Evolutionary conservation across 2,888 invertebrate species (phyloP).

Genomic region (Nephrotoma appendiculata): DNA sequence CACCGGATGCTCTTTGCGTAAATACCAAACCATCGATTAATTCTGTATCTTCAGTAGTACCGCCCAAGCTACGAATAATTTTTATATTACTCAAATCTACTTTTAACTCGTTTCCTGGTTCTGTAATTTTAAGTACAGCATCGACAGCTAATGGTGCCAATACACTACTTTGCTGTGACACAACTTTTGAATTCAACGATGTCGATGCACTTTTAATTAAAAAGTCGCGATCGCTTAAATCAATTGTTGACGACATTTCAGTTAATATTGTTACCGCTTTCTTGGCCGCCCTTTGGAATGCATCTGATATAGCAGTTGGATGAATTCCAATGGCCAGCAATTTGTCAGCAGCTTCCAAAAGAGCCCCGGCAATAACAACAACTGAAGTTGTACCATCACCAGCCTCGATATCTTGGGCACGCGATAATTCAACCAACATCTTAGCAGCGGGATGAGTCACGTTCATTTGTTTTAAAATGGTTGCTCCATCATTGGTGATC

Average conservation of each 20-base stretch:
- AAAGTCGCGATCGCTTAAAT: slow-evolving; percentile 72
- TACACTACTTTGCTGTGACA: slow-evolving; percentile 91
- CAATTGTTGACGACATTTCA: slow-evolving; percentile 73
- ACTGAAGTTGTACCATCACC: slow-evolving; percentile 99
- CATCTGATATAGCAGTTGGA: slow-evolving; percentile 93
- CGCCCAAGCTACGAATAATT: slow-evolving; percentile 92
- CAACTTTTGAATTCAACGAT: slow-evolving; percentile 95
- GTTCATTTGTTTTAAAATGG: slow-evolving; percentile 97
- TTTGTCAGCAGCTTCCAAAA: slow-evolving; percentile 88
- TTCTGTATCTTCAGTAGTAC: slow-evolving; percentile 95
- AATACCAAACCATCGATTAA: slow-evolving; percentile 92
- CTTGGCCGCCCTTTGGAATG: slow-evolving; percentile 61
- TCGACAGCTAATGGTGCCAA: slow-evolving; percentile 95
- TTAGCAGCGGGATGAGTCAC: slow-evolving; percentile 97
- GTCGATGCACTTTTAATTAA: slow-evolving; percentile 93
- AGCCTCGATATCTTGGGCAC: slow-evolving; percentile 97
- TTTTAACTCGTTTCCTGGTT: slow-evolving; percentile 47
- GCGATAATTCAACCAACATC: slow-evolving; percentile 97
- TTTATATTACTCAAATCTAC: slow-evolving; percentile 93
- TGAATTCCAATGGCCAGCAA: slow-evolving; percentile 89
- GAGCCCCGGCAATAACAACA: slow-evolving; percentile 90
- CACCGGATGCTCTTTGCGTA: slow-evolving; percentile 73
- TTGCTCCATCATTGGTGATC: slow-evolving; percentile 99
- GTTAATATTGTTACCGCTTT: slow-evolving; percentile 48
- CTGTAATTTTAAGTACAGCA: slow-evolving; percentile 65